Evolutionary conservation across 2,797 vertebrate genomes (phyloP), one percentile per base, ranked within the genome.

Genomic region (Phrynocephalus vlangalii): DNA sequence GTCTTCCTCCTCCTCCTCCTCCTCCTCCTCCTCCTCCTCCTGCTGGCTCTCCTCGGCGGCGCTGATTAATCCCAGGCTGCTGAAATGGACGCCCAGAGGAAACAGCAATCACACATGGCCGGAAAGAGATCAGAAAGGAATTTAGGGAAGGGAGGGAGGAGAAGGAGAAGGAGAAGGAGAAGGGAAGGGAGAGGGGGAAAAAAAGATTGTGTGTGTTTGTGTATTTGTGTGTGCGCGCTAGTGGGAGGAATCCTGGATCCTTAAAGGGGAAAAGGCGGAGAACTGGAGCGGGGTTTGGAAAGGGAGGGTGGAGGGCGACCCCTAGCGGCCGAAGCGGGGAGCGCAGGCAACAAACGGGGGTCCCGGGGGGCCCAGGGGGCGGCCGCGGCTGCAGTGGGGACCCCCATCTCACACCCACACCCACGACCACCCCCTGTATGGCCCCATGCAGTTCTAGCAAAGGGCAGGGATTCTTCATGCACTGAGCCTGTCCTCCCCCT

Each of bases 111-210:
- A 95, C 93, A 94, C 96, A 95, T 96, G 97, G 97, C 97, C 97
- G 97, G 97, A 98, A 97, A 97, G 94, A 92, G 96, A 95, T 85
- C 93, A 95, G 95, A 93, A 78, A 95, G 92, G 91, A 93, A 91
- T 94, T 83, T 38, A 33, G 77, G 68, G 60, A 84, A 86, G 89
- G 79, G 79, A 71, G 26, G 28, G 67, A 10, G n/a, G 30, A 3
- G 6, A 66, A 87, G 88, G 77, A 71, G 52, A 82, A 79, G 89
- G n/a, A n/a, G n/a, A n/a, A n/a, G n/a, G 84, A 48, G 9, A 15
- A 3, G 13, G 68, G 80, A 87, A 44, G 75, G n/a, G 20, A 10
- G 38, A 16, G 60, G 50, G 11, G 1, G 3, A 6, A 82, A 86
- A 1, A 30, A 20, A 2, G 5, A 2, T 28, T 15, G 7, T 6